Conservation (phyloP, 2,797 vertebrate genomes). For the Allobates femoralis region DNA sequence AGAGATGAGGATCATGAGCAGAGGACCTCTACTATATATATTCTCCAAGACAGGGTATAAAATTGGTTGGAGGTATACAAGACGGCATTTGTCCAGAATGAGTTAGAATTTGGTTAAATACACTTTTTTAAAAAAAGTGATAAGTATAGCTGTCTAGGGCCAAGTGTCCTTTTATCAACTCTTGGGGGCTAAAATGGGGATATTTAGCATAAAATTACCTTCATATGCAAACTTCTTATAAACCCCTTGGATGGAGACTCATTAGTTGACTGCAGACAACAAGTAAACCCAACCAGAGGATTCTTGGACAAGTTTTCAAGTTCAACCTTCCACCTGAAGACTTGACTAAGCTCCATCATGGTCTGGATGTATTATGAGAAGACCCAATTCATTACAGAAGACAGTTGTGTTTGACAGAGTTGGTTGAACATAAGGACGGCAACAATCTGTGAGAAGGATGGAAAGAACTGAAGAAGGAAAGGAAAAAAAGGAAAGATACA, state of each 20-base stretch:
- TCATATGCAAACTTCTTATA: too few species aligned
- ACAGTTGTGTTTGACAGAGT: neutral
- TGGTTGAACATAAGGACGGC: neutral
- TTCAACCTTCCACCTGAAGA: neutral
- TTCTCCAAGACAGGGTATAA: too few species aligned
- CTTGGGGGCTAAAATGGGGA: too few species aligned
- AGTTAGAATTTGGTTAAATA: too few species aligned
- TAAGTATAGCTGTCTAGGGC: too few species aligned
- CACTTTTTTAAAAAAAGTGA: too few species aligned
- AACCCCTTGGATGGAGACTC: neutral
- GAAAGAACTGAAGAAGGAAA: neutral
- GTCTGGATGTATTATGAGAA: neutral
- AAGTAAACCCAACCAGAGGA: neutral
- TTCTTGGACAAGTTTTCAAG: neutral
- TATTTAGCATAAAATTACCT: too few species aligned
- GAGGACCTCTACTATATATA: too few species aligned
- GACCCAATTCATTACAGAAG: neutral
- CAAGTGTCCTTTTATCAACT: neutral
- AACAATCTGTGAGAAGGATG: neutral
- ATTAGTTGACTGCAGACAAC: neutral
- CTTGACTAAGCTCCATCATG: neutral
- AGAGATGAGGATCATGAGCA: too few species aligned
- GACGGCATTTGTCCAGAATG: too few species aligned
- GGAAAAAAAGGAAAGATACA: too few species aligned
- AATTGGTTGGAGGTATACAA: too few species aligned